Percentiles rank a stretch among this genome's conserved stretches.
phyloP scores from a whole-genome alignment of 2,113 vertebrate species.

The Crotophaga sulcirostris region DNA sequence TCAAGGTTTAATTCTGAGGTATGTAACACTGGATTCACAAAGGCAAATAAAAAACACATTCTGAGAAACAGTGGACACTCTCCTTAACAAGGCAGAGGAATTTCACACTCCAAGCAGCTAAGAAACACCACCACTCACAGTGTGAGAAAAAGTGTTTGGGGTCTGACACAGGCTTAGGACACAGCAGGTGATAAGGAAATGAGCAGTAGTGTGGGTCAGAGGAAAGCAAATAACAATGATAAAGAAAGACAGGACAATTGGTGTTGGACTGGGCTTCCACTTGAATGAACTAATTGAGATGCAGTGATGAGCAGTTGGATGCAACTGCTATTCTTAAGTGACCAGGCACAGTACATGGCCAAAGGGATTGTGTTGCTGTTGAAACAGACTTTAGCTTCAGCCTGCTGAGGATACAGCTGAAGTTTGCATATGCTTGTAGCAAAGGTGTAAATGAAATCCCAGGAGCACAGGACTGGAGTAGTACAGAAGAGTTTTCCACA shows the following conservation, averaged over 20 bases:
- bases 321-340: neutral
- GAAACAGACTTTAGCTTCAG: neutral
- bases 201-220: neutral
- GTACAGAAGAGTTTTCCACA: neutral
- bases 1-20: constrained; percentile 24
- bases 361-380: neutral
- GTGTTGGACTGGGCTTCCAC: neutral
- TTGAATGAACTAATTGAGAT: neutral
- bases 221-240: neutral
- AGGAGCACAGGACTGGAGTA: neutral
- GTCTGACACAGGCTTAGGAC: neutral
- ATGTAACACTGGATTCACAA: neutral
- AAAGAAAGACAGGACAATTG: neutral
- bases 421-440: neutral
- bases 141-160: neutral
- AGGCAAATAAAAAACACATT: neutral
- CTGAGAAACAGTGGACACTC: neutral
- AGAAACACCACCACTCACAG: neutral
- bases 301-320: neutral
- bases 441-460: neutral
- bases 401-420: neutral
- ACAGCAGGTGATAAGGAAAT: neutral
- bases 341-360: neutral
- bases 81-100: neutral
- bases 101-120: neutral